Percentiles rank a stretch among this genome's conserved stretches.
Evolutionary conservation across 2,797 vertebrate genomes (phyloP).

Genomic region (Distichodus sexfasciatus): DNA sequence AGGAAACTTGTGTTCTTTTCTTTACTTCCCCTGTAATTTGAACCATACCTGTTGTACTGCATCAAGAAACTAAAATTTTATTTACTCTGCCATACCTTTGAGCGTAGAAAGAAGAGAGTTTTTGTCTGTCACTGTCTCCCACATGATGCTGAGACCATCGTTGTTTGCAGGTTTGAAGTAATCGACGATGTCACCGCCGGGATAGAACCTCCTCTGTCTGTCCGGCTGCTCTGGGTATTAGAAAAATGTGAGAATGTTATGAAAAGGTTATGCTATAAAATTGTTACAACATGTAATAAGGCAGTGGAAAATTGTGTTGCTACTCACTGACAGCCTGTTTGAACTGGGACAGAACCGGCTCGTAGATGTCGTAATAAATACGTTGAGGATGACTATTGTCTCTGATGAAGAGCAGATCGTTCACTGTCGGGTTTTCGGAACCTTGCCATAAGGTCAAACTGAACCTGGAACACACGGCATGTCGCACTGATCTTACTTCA

Average conservation of each 20-base stretch:
- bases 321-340: slow-evolving; percentile 74
- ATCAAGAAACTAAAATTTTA: too few species aligned
- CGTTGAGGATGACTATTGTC: slow-evolving; percentile 72
- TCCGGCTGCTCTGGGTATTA: slow-evolving; percentile 53
- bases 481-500: too few species aligned
- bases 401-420: slow-evolving; percentile 80
- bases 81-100: slow-evolving; percentile 54
- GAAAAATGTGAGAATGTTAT: background rate
- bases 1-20: too few species aligned
- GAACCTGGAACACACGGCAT: slow-evolving; percentile 71
- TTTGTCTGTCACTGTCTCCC: slow-evolving; percentile 59
- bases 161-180: slow-evolving; percentile 61
- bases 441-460: slow-evolving; percentile 85
- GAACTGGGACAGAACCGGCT: slow-evolving; percentile 78
- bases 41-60: too few species aligned
- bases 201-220: slow-evolving; percentile 67
- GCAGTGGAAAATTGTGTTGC: background rate
- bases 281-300: too few species aligned
- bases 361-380: slow-evolving; percentile 85
- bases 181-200: slow-evolving; percentile 75
- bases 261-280: background rate
- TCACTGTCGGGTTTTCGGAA: slow-evolving; percentile 63
- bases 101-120: slow-evolving; percentile 52
- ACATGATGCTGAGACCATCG: slow-evolving; percentile 62
- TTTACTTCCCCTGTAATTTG: too few species aligned